These are phyloP conservation scores for Heliangelus exortis DNA, from an alignment of 2,797 vertebrate genomes.

Conservation along the genomic window DNA sequence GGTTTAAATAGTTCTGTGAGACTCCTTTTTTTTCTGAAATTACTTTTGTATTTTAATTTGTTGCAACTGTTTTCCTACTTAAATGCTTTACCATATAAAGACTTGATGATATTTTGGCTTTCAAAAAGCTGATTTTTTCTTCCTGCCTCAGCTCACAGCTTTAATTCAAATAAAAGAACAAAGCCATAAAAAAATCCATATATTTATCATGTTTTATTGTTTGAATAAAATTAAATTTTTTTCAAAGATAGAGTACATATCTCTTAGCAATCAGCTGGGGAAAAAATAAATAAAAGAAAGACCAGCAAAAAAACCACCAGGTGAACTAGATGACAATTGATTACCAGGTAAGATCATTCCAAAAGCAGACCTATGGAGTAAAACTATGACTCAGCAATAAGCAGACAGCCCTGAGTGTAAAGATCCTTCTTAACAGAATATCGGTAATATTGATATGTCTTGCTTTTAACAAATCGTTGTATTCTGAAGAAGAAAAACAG, in stretches of 20 bases:
- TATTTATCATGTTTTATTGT: neutral
- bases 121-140: neutral
- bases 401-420: neutral
- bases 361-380: neutral
- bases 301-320: neutral
- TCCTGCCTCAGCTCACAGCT: neutral
- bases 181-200: neutral
- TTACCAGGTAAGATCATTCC: neutral
- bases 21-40: neutral
- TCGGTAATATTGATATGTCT: neutral
- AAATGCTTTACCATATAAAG: neutral
- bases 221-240: neutral
- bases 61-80: neutral
- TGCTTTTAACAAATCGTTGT: neutral
- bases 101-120: neutral
- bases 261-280: neutral
- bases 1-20: neutral
- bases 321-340: neutral
- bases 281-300: rapidly evolving
- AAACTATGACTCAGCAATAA: neutral
- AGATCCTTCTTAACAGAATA: neutral
- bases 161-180: constrained; percentile 13
- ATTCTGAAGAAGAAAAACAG: neutral
- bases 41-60: neutral
- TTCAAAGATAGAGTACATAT: neutral